Conservation (phyloP, 2,888 invertebrate genomes). For the Antheraea assamensis region DNA sequence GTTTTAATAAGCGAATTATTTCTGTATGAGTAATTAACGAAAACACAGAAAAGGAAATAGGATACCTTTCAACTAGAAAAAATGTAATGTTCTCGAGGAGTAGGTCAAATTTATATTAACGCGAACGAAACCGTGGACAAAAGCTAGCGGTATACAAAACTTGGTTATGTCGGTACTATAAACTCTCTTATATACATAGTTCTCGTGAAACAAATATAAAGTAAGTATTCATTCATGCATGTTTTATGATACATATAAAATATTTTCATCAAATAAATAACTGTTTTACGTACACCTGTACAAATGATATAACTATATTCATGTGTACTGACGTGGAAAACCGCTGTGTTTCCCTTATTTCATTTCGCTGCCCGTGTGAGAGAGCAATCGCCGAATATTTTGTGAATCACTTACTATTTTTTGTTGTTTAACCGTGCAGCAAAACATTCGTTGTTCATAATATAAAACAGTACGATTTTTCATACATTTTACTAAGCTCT, state of each 20-base stretch:
- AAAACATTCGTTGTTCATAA: background rate
- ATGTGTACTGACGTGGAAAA: background rate
- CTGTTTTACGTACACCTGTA: slow-evolving; percentile 4
- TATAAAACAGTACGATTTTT: background rate
- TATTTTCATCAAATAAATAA: background rate
- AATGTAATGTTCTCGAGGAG: no score
- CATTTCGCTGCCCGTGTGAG: background rate
- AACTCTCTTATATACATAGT: background rate
- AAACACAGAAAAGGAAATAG: no score
- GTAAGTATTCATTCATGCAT: background rate
- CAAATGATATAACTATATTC: background rate
- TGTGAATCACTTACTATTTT: background rate
- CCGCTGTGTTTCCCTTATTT: slow-evolving; percentile 6
- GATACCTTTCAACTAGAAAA: no score
- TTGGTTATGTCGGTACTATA: no score
- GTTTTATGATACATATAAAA: background rate
- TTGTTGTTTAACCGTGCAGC: background rate
- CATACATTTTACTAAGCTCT: background rate
- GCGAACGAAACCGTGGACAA: no score
- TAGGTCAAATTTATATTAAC: no score
- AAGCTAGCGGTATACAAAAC: background rate
- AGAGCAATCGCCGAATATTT: background rate
- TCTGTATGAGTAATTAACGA: no score
- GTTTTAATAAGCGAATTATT: no score
- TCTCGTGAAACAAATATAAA: background rate